Percentiles rank a stretch among this genome's conserved stretches.
Conservation (phyloP, 2,797 vertebrate species). For the Molossus molossus region DNA sequence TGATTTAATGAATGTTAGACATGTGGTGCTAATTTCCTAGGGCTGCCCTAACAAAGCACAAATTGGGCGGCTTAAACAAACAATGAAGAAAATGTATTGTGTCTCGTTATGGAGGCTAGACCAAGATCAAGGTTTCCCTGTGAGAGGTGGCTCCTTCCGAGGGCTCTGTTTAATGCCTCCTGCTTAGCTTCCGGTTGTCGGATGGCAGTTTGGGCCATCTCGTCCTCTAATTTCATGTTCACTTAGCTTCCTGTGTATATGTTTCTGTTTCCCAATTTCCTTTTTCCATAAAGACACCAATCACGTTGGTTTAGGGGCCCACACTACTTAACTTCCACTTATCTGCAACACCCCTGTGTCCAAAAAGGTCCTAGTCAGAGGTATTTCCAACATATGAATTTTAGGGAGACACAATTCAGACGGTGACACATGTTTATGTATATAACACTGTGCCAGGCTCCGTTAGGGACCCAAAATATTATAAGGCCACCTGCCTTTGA, state of each 20-base stretch:
- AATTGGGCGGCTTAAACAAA: neutral
- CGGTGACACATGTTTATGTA: neutral
- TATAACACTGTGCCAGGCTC: neutral
- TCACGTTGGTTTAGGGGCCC: neutral
- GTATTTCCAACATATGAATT: neutral
- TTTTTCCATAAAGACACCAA: neutral
- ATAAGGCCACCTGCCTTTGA: neutral
- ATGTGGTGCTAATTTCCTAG: neutral
- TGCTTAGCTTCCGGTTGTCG: neutral
- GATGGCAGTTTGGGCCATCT: neutral
- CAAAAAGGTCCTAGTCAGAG: neutral
- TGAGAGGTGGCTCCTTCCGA: neutral
- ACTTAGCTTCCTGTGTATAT: neutral
- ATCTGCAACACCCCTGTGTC: neutral
- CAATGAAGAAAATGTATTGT: neutral
- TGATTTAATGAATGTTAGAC: neutral
- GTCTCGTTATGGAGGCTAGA: neutral
- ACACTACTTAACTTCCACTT: neutral
- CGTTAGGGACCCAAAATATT: neutral
- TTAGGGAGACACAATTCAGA: neutral
- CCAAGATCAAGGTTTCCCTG: neutral
- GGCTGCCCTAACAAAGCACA: neutral
- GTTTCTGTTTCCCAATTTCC: neutral
- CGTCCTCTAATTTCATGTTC: neutral
- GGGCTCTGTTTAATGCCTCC: neutral